A percentile compares a stretch with the other conserved stretches of the same genome.
Evolutionary conservation across 2,888 invertebrate genomes (phyloP).

Genomic region (Nomada fucata): DNA sequence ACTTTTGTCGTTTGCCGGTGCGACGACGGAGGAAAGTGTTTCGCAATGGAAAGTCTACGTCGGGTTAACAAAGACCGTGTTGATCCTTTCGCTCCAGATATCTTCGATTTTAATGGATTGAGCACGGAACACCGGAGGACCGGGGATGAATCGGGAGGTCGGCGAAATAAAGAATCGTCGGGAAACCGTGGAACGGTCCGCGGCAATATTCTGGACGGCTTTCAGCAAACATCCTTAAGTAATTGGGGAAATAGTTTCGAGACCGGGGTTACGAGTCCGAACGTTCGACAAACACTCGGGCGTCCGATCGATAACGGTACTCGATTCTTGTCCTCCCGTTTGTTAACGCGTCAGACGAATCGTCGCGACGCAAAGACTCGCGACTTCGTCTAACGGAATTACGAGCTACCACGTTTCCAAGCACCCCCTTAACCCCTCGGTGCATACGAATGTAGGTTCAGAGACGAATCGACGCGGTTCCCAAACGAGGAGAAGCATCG

Average conservation of each 20-base stretch:
- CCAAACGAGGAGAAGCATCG: slow-evolving; percentile 10
- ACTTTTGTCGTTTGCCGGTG: no score
- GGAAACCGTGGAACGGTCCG: no score
- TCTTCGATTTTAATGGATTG: no score
- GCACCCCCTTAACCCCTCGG: background rate
- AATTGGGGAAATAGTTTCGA: background rate
- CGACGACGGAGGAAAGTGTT: no score
- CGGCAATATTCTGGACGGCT: background rate
- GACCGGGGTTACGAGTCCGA: background rate
- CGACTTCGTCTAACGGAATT: slow-evolving; percentile 44
- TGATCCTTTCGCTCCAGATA: no score
- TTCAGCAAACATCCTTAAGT: background rate
- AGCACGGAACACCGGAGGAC: no score
- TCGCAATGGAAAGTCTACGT: no score
- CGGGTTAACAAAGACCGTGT: no score
- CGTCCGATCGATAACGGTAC: background rate
- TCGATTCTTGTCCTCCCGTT: background rate
- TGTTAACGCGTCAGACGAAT: background rate
- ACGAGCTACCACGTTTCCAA: slow-evolving; percentile 2
- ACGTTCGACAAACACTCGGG: slow-evolving; percentile 1
- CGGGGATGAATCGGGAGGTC: background rate
- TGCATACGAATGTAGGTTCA: slow-evolving; percentile 47
- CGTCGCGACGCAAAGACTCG: slow-evolving; percentile 11
- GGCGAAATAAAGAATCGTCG: background rate
- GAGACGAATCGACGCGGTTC: slow-evolving; percentile 22